These are phyloP conservation scores for Otis tarda DNA, from an alignment of 2,113 vertebrate genomes.

Conservation along the genomic window DNA sequence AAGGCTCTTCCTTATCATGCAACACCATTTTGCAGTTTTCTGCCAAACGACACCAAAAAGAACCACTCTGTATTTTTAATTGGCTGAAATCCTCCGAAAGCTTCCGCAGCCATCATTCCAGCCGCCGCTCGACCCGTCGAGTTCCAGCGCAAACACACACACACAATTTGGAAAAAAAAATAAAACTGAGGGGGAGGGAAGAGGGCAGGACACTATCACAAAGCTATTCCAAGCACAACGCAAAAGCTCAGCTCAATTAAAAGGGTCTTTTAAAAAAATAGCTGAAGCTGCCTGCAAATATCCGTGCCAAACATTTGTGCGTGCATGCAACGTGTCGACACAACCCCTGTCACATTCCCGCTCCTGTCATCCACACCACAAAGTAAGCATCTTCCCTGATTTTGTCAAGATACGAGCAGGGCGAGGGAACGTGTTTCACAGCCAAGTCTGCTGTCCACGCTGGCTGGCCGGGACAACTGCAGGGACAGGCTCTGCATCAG, in stretches of 20 bases:
- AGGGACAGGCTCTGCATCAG: background rate
- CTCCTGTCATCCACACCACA: background rate
- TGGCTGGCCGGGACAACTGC: background rate
- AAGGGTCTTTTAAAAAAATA: background rate
- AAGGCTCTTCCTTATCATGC: constrained; percentile 77
- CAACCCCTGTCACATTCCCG: background rate
- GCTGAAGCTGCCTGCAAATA: background rate
- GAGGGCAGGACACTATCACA: background rate
- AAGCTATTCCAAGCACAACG: background rate
- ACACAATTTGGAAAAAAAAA: background rate
- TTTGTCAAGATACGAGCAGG: background rate
- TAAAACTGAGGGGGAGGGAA: background rate
- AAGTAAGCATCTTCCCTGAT: background rate
- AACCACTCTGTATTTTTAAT: constrained; percentile 72
- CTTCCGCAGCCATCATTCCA: constrained; percentile 46
- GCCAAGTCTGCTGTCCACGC: background rate
- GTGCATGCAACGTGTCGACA: background rate
- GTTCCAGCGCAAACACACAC: background rate
- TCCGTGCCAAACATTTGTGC: background rate
- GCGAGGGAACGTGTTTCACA: background rate
- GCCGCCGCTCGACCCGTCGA: background rate
- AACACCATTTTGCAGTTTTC: constrained; percentile 68
- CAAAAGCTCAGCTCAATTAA: constrained; percentile 12
- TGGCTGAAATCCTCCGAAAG: constrained; percentile 70
- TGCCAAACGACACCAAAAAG: constrained; percentile 75